Percentiles rank a stretch among this genome's conserved stretches.
Conservation (phyloP, 2,888 invertebrate genomes). For the Oegoconia quadripuncta region DNA sequence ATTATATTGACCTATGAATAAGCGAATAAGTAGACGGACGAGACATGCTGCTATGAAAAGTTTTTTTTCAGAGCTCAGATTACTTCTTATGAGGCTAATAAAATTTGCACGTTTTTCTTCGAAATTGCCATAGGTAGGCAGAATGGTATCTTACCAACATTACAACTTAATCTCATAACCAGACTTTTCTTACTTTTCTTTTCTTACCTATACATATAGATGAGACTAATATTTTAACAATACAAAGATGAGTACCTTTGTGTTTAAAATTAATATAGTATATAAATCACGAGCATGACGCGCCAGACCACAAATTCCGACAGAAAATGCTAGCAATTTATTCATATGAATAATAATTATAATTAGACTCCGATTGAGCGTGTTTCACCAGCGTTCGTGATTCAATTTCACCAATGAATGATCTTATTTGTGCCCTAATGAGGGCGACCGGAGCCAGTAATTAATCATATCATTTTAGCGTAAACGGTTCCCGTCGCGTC, state of each 20-base stretch:
- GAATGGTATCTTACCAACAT: too few species aligned
- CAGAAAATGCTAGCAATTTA: conserved; percentile 7
- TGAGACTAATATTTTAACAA: too few species aligned
- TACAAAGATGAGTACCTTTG: too few species aligned
- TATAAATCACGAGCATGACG: conserved; percentile 1
- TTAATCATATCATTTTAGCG: conserved; percentile 77
- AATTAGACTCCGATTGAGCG: conserved; percentile 66
- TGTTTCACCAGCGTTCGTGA: conserved; percentile 51
- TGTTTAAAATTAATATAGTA: too few species aligned
- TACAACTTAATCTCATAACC: too few species aligned
- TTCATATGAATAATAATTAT: conserved; percentile 60
- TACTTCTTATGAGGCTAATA: neutral
- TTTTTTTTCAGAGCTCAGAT: conserved; percentile 1
- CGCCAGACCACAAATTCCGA: neutral
- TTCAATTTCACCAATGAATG: conserved; percentile 75
- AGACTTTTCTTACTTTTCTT: too few species aligned
- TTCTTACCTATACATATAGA: too few species aligned
- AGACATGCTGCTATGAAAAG: conserved; percentile 6
- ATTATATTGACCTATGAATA: conserved; percentile 66
- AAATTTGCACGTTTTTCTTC: too few species aligned
- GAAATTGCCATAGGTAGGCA: too few species aligned
- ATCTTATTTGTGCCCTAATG: conserved; percentile 73
- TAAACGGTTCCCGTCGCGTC: conserved; percentile 60
- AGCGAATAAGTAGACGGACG: conserved; percentile 24
- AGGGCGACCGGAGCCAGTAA: conserved; percentile 67